These are phyloP conservation scores for Catharus bicknelli DNA, from an alignment of 2,113 vertebrate species.

Conservation along the genomic window DNA sequence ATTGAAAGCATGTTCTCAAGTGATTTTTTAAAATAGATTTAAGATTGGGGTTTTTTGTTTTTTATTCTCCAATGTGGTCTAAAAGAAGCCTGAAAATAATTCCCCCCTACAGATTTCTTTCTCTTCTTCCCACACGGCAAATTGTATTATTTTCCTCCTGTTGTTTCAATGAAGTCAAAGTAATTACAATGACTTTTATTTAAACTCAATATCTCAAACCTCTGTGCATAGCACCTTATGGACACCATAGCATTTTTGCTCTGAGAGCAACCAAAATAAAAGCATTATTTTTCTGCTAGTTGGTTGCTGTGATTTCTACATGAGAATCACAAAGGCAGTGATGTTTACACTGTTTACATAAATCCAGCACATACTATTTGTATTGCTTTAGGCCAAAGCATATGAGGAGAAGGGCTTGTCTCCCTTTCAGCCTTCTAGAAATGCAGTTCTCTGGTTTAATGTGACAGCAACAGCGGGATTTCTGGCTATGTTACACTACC, in stretches of 20 bases:
- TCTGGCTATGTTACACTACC: not conserved
- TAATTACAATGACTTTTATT: not conserved
- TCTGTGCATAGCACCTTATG: not conserved
- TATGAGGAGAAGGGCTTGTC: not conserved
- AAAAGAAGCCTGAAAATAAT: not conserved
- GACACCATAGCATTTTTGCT: not conserved
- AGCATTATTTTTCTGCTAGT: not conserved
- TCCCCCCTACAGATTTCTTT: not conserved
- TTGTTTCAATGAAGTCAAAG: not conserved
- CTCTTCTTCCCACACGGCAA: not conserved
- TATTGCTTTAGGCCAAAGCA: not conserved
- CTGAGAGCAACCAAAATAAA: not conserved
- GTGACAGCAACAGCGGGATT: not conserved
- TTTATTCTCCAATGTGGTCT: not conserved
- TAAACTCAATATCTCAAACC: not conserved
- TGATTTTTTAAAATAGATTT: not conserved
- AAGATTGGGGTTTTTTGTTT: not conserved
- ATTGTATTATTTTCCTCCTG: not conserved
- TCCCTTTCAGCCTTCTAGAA: not conserved
- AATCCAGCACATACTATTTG: not conserved
- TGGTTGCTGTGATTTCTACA: not conserved
- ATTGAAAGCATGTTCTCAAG: slow-evolving; percentile 14
- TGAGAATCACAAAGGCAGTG: not conserved
- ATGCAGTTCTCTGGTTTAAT: not conserved
- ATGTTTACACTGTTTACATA: not conserved